A percentile compares a stretch with the other conserved stretches of the same genome.
Conservation (phyloP, 2,797 vertebrate species). For the Pseudocheirus occidentalis region DNA sequence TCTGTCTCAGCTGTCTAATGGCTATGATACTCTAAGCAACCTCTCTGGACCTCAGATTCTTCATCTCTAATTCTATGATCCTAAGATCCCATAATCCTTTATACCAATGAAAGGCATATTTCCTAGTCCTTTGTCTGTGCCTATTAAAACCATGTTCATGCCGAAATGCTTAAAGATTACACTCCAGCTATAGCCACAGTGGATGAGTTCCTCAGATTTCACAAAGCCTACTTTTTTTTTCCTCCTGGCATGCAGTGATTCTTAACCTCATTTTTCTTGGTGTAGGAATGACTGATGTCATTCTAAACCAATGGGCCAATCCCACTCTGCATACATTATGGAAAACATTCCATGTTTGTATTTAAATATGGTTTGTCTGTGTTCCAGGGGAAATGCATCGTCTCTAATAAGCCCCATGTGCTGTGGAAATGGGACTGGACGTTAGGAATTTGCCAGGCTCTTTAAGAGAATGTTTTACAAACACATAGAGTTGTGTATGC, state of each 20-base stretch:
- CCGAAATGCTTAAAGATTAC: constrained; percentile 23
- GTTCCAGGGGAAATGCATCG: constrained; percentile 54
- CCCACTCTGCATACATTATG: constrained; percentile 61
- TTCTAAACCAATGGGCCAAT: constrained; percentile 53
- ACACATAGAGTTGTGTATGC: constrained; percentile 30
- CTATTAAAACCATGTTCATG: constrained; percentile 22
- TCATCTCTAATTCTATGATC: neutral
- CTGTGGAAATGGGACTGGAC: constrained; percentile 63
- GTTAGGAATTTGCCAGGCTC: constrained; percentile 65
- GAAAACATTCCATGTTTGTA: constrained; percentile 61
- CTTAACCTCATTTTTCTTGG: constrained; percentile 54
- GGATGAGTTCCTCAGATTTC: constrained; percentile 2
- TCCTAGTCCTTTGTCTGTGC: neutral
- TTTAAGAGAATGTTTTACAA: constrained; percentile 35
- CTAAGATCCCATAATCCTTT: neutral
- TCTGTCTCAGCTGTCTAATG: neutral
- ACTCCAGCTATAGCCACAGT: constrained; percentile 11
- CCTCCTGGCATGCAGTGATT: constrained; percentile 47
- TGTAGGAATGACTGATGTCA: constrained; percentile 50
- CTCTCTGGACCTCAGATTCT: neutral
- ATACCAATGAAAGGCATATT: neutral
- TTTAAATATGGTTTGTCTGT: constrained; percentile 63
- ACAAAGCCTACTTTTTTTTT: constrained; percentile 26
- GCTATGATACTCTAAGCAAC: neutral
- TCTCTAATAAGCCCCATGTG: constrained; percentile 75